A percentile compares a stretch with the other conserved stretches of the same genome.
These are phyloP conservation scores for Thalassophryne amazonica DNA, from an alignment of 2,797 vertebrate genomes.

Conservation along the genomic window DNA sequence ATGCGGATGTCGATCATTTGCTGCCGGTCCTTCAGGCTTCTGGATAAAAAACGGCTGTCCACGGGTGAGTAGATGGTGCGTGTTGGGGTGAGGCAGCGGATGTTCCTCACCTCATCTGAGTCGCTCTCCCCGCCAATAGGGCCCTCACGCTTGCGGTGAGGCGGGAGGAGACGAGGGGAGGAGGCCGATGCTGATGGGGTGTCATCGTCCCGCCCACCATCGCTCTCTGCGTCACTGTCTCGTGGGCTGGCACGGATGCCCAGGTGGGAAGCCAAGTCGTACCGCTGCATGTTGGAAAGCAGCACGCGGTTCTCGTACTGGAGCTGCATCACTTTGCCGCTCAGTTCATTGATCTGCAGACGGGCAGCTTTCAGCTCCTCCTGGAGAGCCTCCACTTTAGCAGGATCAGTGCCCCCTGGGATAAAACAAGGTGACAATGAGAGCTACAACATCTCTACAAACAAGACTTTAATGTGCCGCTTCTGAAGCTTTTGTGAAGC, in stretches of 20 bases:
- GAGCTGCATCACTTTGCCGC: slow-evolving; percentile 98
- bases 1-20: slow-evolving; percentile 97
- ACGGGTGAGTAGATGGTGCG: slow-evolving; percentile 88
- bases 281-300: slow-evolving; percentile 99
- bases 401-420: slow-evolving; percentile 75
- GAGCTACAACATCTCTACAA: slow-evolving; percentile 34
- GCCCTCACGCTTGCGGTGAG: slow-evolving; percentile 95
- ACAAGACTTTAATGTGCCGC: slow-evolving; percentile 18
- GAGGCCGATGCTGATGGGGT: slow-evolving; percentile 76
- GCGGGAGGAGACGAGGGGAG: slow-evolving; percentile 81
- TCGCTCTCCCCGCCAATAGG: slow-evolving; percentile 97
- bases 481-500: slow-evolving; percentile 9
- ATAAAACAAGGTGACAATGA: slow-evolving; percentile 16
- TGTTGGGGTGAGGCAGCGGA: slow-evolving; percentile 93
- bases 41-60: slow-evolving; percentile 87
- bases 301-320: slow-evolving; percentile 98
- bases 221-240: slow-evolving; percentile 95
- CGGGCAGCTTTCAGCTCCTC: slow-evolving; percentile 95
- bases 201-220: slow-evolving; percentile 91
- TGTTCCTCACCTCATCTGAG: slow-evolving; percentile 93
- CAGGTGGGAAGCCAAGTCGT: slow-evolving; percentile 94
- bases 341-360: slow-evolving; percentile 96
- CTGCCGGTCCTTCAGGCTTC: slow-evolving; percentile 94
- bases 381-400: slow-evolving; percentile 90
- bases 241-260: slow-evolving; percentile 92